A percentile compares a stretch with the other conserved stretches of the same genome.
Conservation (phyloP, 37 sponge, comb jelly and placozoan species). For the Aplysina aerophoba region DNA sequence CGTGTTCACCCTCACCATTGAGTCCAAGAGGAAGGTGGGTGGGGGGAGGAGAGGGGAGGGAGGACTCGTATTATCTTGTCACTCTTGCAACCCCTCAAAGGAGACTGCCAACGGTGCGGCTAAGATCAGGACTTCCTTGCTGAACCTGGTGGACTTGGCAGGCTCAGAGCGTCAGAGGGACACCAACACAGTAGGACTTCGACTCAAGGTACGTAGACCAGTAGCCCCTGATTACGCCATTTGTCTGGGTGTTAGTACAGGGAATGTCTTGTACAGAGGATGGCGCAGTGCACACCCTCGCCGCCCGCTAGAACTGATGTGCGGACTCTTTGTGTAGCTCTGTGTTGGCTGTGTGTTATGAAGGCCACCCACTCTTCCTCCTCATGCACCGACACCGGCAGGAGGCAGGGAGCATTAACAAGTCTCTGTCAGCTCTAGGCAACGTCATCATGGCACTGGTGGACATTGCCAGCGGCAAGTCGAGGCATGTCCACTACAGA, state of each 20-base stretch:
- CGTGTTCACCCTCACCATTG: conserved; percentile 84
- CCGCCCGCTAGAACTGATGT: no score
- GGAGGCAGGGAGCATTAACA: conserved; percentile 93
- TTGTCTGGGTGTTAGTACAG: not conserved
- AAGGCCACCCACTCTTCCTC: not conserved
- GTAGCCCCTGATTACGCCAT: not conserved
- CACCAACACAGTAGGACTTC: conserved; percentile 66
- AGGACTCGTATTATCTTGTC: not conserved
- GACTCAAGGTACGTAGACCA: conserved; percentile 63
- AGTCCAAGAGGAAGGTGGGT: conserved; percentile 77
- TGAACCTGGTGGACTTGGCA: conserved; percentile 87
- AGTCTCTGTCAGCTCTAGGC: conserved; percentile 81
- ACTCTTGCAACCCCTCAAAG: conserved; percentile 33
- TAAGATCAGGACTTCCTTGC: conserved; percentile 74
- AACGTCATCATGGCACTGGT: conserved; percentile 90
- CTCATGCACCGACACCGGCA: conserved; percentile 1
- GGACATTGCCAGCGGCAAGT: conserved; percentile 79
- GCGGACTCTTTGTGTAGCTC: not conserved
- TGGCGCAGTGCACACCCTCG: not conserved
- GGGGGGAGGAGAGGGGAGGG: not conserved
- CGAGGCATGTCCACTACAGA: conserved; percentile 84
- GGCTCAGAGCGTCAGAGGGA: conserved; percentile 90
- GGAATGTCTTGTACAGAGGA: not conserved
- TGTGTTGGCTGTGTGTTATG: not conserved
- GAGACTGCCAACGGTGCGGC: conserved; percentile 58